phyloP scores from a whole-genome alignment of 2,797 vertebrate species.

The Botia kubotai region DNA sequence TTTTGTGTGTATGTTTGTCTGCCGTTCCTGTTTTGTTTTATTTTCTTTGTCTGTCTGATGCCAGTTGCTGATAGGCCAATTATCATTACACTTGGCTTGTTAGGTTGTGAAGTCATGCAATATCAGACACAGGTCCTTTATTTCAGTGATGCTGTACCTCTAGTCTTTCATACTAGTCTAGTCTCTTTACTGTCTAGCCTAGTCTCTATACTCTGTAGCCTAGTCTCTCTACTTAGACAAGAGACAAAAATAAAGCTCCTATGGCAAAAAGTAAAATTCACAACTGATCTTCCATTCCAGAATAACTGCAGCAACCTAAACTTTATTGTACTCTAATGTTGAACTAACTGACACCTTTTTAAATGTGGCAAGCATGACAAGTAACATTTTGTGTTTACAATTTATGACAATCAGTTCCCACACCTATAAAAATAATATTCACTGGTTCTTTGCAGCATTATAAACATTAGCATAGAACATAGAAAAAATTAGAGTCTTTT shows the following conservation, averaged over 20 bases:
- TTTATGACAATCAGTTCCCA: too few relatives aligned
- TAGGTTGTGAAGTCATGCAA: slow-evolving; percentile 21
- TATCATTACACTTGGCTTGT: slow-evolving; percentile 40
- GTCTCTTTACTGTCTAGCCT: too few relatives aligned
- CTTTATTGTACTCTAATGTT: neutral
- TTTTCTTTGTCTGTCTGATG: slow-evolving; percentile 1
- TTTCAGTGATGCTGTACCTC: slow-evolving; percentile 7
- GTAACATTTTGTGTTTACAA: too few relatives aligned
- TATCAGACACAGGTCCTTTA: slow-evolving; percentile 18
- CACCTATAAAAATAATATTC: too few relatives aligned
- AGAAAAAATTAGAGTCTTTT: too few relatives aligned
- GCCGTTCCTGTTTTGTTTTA: neutral
- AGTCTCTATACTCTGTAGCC: too few relatives aligned
- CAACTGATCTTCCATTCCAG: slow-evolving; percentile 20
- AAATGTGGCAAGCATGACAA: too few relatives aligned
- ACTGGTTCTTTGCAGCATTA: too few relatives aligned
- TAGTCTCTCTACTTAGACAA: neutral
- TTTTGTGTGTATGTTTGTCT: slow-evolving; percentile 60
- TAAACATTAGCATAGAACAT: too few relatives aligned
- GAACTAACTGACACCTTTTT: neutral
- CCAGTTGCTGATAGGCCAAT: slow-evolving; percentile 62
- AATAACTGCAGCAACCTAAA: neutral
- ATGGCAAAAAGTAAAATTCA: neutral
- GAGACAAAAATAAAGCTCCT: neutral
- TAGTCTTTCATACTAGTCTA: neutral